Percentiles rank a stretch among this genome's conserved stretches.
These are phyloP conservation scores for Pollachius pollachius DNA, from an alignment of 2,113 vertebrate species.

Conservation along the genomic window DNA sequence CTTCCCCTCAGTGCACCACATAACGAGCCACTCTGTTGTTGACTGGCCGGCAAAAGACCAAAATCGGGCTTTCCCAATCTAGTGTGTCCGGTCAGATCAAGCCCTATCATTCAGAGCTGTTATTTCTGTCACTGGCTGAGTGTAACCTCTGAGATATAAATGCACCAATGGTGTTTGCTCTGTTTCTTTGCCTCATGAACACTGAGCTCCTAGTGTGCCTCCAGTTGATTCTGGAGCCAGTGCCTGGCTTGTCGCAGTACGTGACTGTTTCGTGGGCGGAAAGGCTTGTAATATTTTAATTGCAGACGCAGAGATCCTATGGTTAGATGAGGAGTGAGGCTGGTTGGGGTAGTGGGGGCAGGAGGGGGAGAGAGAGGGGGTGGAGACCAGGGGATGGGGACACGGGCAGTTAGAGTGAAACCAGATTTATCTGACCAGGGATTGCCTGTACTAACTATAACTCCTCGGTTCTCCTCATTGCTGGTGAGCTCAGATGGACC, in stretches of 20 bases:
- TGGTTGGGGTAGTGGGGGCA: neutral
- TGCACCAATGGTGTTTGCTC: no score
- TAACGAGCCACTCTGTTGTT: no score
- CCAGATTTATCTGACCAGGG: conserved; percentile 48
- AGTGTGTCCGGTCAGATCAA: no score
- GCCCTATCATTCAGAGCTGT: no score
- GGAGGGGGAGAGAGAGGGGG: neutral
- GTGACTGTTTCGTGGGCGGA: conserved; percentile 27
- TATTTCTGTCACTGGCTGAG: no score
- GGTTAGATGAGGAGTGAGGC: conserved; percentile 28
- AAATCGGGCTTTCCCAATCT: no score
- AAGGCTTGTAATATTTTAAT: conserved; percentile 28
- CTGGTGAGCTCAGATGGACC: conserved; percentile 43
- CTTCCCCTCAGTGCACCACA: no score
- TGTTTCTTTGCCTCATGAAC: no score
- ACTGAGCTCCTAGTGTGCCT: no score
- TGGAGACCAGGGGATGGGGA: conserved; percentile 15
- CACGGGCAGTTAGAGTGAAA: conserved; percentile 48
- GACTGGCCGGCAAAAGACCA: no score
- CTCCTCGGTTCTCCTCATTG: conserved; percentile 22
- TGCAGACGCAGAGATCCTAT: neutral
- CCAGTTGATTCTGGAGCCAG: no score
- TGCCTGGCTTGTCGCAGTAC: neutral
- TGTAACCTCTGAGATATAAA: no score
- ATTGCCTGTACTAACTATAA: conserved; percentile 36